Percentiles rank a stretch among this genome's conserved stretches.
phyloP scores from a whole-genome alignment of 2,888 invertebrate genomes.

The Scaptomyza parva region DNA sequence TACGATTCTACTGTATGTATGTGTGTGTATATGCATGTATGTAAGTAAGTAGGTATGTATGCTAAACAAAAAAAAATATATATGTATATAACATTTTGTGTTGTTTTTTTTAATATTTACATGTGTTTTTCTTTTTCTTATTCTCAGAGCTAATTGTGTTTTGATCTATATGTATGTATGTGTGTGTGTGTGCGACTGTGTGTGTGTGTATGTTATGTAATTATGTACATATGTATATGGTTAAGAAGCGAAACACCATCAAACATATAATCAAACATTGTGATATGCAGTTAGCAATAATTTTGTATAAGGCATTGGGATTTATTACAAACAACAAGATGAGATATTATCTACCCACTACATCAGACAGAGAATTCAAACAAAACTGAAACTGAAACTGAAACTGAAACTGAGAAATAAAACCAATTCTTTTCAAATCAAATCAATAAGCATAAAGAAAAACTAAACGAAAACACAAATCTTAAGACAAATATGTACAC shows the following conservation, averaged over 20 bases:
- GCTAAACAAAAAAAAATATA: slow-evolving; percentile 27
- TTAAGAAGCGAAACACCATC: slow-evolving; percentile 58
- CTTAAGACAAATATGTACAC: slow-evolving; percentile 35
- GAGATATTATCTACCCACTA: slow-evolving; percentile 48
- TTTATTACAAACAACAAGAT: slow-evolving; percentile 39
- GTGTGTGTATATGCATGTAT: slow-evolving; percentile 24
- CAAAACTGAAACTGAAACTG: slow-evolving; percentile 38
- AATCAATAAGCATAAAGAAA: slow-evolving; percentile 13
- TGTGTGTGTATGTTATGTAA: neutral
- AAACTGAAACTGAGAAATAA: too few species aligned
- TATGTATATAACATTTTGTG: slow-evolving; percentile 17
- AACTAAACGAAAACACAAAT: neutral
- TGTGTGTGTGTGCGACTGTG: slow-evolving; percentile 16
- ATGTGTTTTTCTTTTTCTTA: slow-evolving; percentile 30
- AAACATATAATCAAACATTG: slow-evolving; percentile 52
- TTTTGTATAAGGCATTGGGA: slow-evolving; percentile 35
- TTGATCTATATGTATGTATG: slow-evolving; percentile 37
- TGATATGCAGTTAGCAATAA: slow-evolving; percentile 45
- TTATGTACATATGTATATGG: slow-evolving; percentile 13
- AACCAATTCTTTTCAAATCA: slow-evolving; percentile 13
- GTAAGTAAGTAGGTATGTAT: slow-evolving; percentile 42
- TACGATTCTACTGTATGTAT: slow-evolving; percentile 27
- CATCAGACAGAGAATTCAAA: slow-evolving; percentile 48
- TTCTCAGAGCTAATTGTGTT: slow-evolving; percentile 42
- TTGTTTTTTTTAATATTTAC: slow-evolving; percentile 35